Conservation (phyloP, 1,140 invertebrate genomes). For the Sitobion miscanthi region DNA sequence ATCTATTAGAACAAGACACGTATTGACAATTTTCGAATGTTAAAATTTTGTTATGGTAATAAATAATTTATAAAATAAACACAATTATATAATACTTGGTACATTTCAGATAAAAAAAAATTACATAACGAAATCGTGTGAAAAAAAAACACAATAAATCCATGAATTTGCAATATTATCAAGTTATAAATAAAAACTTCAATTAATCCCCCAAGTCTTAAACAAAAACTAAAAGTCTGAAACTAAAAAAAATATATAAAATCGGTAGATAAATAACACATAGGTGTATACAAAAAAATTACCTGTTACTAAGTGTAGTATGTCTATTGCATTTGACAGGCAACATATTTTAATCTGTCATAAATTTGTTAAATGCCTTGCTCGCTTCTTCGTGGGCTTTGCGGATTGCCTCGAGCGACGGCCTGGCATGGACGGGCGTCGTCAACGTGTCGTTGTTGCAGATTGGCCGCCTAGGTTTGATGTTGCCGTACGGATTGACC, state of each 20-base stretch:
- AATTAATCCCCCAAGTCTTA: neutral
- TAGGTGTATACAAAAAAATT: neutral
- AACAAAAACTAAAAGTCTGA: neutral
- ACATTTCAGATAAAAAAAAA: neutral
- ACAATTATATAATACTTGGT: neutral
- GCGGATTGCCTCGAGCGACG: neutral
- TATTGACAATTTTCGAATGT: neutral
- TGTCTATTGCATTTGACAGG: neutral
- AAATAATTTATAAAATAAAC: neutral
- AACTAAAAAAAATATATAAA: neutral
- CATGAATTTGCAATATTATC: neutral
- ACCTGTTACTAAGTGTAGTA: neutral
- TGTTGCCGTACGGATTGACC: neutral
- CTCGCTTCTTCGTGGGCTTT: constrained; percentile 15
- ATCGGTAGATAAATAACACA: neutral
- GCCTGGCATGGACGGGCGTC: neutral
- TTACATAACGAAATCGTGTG: too few relatives aligned
- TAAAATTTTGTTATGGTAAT: neutral
- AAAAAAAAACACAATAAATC: neutral
- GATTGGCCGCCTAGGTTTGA: neutral
- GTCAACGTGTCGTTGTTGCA: neutral
- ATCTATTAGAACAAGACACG: neutral
- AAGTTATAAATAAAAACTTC: neutral
- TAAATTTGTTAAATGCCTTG: neutral
- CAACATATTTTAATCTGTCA: neutral